Evolutionary conservation across 2,797 vertebrate genomes (phyloP), one percentile per base, ranked within the genome.

Genomic region (Sebastes alutus): DNA sequence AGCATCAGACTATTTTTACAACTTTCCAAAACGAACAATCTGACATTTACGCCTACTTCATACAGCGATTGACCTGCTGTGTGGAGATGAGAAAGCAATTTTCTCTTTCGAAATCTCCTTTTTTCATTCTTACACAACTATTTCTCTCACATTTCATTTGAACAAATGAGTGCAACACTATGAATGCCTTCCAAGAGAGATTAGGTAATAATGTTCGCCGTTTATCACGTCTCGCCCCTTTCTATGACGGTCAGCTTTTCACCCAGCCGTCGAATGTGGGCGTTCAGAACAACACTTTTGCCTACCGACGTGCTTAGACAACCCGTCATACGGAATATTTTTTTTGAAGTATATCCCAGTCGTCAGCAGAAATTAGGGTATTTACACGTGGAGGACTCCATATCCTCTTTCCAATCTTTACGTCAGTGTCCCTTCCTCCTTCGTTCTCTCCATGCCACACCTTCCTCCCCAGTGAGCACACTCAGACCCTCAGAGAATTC

Each of bases 401-500:
- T 72, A 63, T 80, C 65, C 20, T 33, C 75, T 79, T 83, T 58
- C 22, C 8, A 27, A 23, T 56, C 22, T 49, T 61, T 30, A 60
- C 6, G 5, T 70, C 63, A 61, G 13, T 59, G 38, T 32, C 27
- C 20, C 32, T 69, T 76, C 46, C 52, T 70, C 14, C 49, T 32
- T 32, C 29, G 3, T 69, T 81, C 58, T 55, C 56, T 60, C 42
- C 52, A 60, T 81, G 62, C 52, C 59, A 70, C 20, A 20, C 58
- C 6, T 38, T 66, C 56, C 60, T 56, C 11, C 73, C 61, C 35
- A 52, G 35, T 18, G 68, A 62, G 54, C 30, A 54, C 3, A 10
- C 25, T 75, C 68, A 54, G 42, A 67, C 73, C 72, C 58, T 29
- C 18, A n/a, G 70, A 74, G 38, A 65, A 20, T 58, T 71, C 63